These are phyloP conservation scores for Lepidotrigona ventralis DNA, from an alignment of 1,140 invertebrate genomes.

Conservation along the genomic window DNA sequence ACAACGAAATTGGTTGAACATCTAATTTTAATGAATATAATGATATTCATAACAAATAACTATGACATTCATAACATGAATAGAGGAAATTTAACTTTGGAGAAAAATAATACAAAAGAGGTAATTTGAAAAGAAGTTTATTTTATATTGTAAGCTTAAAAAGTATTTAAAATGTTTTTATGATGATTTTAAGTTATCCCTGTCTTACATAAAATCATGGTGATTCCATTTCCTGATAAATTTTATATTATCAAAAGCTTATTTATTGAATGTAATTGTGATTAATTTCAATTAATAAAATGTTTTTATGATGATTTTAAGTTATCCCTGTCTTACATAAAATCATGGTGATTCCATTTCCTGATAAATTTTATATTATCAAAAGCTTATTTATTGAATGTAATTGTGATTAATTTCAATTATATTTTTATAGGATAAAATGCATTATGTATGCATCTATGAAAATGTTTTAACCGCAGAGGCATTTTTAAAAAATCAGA, in stretches of 20 bases:
- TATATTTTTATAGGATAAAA: constrained; percentile 5
- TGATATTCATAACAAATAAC: too few species aligned
- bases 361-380: constrained; percentile 36
- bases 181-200: constrained; percentile 74
- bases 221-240: constrained; percentile 64
- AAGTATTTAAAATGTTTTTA: background rate
- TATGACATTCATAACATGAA: background rate
- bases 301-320: constrained; percentile 66
- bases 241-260: background rate
- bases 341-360: constrained; percentile 62
- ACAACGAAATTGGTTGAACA: constrained; percentile 16
- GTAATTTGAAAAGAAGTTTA: constrained; percentile 19
- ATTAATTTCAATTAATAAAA: background rate
- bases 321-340: constrained; percentile 74
- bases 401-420: background rate
- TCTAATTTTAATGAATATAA: background rate
- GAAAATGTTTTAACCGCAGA: background rate
- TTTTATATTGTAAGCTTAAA: constrained; percentile 6
- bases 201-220: constrained; percentile 69
- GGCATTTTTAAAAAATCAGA: background rate
- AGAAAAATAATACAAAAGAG: background rate
- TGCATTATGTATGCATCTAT: background rate
- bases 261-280: background rate
- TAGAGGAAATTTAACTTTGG: background rate
- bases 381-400: background rate